Evolutionary conservation across 2,113 vertebrate species (phyloP).

Genomic region (Cichladusa arquata): DNA sequence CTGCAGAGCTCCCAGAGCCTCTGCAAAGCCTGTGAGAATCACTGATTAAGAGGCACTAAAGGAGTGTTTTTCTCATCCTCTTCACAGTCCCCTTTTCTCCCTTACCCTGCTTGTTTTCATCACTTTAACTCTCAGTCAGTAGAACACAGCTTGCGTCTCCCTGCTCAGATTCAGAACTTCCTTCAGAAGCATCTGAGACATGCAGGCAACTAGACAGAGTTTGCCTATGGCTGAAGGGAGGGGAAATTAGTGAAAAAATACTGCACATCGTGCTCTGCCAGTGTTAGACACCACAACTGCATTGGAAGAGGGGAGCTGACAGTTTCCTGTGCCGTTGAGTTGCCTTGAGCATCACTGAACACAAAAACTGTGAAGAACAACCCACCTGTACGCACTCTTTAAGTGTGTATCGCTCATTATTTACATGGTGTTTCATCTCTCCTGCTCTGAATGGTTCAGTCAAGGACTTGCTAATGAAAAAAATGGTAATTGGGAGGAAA

Average conservation of each 20-base stretch:
- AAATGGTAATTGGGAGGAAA: background rate
- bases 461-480: background rate
- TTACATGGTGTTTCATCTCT: background rate
- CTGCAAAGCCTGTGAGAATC: background rate
- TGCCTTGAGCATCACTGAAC: background rate
- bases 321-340: background rate
- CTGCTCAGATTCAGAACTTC: background rate
- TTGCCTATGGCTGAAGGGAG: background rate
- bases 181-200: background rate
- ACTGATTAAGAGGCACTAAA: background rate
- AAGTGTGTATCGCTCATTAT: background rate
- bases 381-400: background rate
- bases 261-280: background rate
- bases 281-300: background rate
- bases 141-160: background rate
- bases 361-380: background rate
- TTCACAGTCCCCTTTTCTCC: background rate
- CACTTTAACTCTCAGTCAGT: background rate
- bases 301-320: background rate
- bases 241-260: background rate
- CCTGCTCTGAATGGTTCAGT: background rate
- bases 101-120: background rate
- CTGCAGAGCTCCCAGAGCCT: background rate
- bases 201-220: background rate
- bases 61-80: background rate